phyloP scores from a whole-genome alignment of 2,888 invertebrate genomes.

The Pyrochroa serraticornis region DNA sequence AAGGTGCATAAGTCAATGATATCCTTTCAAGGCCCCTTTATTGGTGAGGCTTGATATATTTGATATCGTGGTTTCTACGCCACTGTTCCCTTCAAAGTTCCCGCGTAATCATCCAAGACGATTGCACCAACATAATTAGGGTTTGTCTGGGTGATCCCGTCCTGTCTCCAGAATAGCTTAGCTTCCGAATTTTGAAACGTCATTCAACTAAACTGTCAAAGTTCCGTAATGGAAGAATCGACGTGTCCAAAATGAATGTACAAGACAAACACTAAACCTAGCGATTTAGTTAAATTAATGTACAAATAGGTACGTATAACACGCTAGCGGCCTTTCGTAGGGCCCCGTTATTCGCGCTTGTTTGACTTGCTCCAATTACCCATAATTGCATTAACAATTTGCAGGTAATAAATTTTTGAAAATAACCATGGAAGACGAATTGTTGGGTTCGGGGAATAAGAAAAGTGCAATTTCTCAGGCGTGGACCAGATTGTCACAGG shows the following conservation, averaged over 20 bases:
- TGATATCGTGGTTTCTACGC: too few relatives aligned
- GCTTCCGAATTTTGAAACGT: conserved; percentile 6
- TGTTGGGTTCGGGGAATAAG: conserved; percentile 63
- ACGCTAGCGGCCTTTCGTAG: too few relatives aligned
- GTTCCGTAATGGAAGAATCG: conserved; percentile 17
- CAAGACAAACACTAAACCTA: conserved; percentile 27
- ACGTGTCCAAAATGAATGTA: conserved; percentile 30
- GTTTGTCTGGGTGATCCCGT: too few relatives aligned
- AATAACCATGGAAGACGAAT: conserved; percentile 74
- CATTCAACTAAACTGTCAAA: conserved; percentile 2
- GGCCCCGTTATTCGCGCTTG: background rate
- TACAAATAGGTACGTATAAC: conserved; percentile 26
- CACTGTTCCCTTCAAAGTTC: too few relatives aligned
- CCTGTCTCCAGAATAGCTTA: background rate
- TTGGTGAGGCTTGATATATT: too few relatives aligned
- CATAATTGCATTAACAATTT: background rate
- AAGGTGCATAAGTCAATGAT: too few relatives aligned
- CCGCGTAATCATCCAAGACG: too few relatives aligned
- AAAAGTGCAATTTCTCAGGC: conserved; percentile 70
- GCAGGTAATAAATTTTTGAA: conserved; percentile 5
- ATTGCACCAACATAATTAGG: too few relatives aligned
- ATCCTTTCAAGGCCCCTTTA: too few relatives aligned
- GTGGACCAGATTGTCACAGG: conserved; percentile 63
- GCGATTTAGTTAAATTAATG: conserved; percentile 21
- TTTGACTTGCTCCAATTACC: background rate